phyloP scores from a whole-genome alignment of 35 echinoderm and acorn worm genomes.

The Lytechinus variegatus region DNA sequence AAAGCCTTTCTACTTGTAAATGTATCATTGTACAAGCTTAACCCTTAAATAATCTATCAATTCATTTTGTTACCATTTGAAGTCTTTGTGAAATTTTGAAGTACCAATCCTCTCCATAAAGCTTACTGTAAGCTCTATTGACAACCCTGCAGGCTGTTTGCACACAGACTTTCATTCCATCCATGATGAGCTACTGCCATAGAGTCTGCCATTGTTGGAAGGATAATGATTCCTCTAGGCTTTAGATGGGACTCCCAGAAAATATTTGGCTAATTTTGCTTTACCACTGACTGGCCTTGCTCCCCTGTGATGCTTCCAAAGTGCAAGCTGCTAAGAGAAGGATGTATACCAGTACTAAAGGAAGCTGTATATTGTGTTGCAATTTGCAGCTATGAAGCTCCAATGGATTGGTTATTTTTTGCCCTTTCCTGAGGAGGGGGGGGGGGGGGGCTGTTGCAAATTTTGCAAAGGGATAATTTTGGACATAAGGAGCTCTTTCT shows the following conservation, averaged over 20 bases:
- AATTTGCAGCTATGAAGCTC: too few relatives aligned
- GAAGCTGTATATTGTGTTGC: too few relatives aligned
- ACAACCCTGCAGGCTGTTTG: conserved; percentile 31
- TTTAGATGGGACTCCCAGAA: not conserved
- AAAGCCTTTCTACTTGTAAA: not conserved
- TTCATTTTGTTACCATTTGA: not conserved
- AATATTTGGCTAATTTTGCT: not conserved
- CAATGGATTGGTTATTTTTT: too few relatives aligned
- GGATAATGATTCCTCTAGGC: not conserved
- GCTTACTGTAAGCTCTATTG: conserved; percentile 35
- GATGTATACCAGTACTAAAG: not conserved
- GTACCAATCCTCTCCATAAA: not conserved
- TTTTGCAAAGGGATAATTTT: too few relatives aligned
- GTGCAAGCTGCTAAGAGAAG: not conserved
- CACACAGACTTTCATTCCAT: not conserved
- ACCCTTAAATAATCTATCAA: not conserved
- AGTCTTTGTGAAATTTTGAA: not conserved
- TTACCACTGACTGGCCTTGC: not conserved
- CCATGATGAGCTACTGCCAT: not conserved
- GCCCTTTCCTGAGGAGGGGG: too few relatives aligned
- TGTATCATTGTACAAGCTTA: conserved; percentile 5
- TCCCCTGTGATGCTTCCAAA: not conserved
- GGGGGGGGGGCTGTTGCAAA: too few relatives aligned
- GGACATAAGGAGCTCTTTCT: too few relatives aligned
- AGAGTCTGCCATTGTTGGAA: conserved; percentile 3